Evolutionary conservation across 2,797 vertebrate genomes (phyloP), one percentile per base, ranked within the genome.

Genomic region (Acestrorhynchus altus): DNA sequence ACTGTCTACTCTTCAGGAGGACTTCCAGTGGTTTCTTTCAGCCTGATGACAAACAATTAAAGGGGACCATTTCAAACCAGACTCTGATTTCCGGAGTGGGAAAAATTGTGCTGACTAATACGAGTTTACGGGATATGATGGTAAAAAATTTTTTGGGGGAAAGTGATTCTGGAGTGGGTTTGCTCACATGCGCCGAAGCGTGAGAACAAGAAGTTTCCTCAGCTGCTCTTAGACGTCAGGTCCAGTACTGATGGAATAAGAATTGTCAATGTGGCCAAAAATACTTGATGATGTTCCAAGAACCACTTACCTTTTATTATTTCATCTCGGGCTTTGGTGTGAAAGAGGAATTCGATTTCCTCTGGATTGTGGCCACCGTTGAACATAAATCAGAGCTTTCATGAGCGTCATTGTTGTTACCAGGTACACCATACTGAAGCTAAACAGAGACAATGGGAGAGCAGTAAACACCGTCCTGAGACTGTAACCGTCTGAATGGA

Each of bases 51-150:
- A 63, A 63, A 40, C 24, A 31, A 46, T n/a, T 15, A 31, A 11
- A 28, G 24, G 44, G 44, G 10, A 10, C n/a, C 44, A 28, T 49
- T 49, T 18, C 10, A 28, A 26, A 10, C 13, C 46, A 67, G 46
- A 49, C 42, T 4, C 9, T 64, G 26, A 73, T 68, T 61, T 51
- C 54, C 22, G 64, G 49, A 26, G 51, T 28, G 52, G 39, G 16
- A 74, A 61, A 56, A 72, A 59, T 28, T 59, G 57, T 61, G 65
- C 40, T 73, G 72, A 76, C 60, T 61, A 51, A 61, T 72, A 72
- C 72, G 52, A 39, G 68, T 66, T 76, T 68, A 67, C 68, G 42
- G 69, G 61, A 76, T n/a, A 42, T 71, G 59, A 75, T 80, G 77
- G 69, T 51, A 44, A 51, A 56, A 16, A n/a, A 47, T 35, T 47